phyloP scores from a whole-genome alignment of 2,888 invertebrate species.

The Polymixis flavicincta region DNA sequence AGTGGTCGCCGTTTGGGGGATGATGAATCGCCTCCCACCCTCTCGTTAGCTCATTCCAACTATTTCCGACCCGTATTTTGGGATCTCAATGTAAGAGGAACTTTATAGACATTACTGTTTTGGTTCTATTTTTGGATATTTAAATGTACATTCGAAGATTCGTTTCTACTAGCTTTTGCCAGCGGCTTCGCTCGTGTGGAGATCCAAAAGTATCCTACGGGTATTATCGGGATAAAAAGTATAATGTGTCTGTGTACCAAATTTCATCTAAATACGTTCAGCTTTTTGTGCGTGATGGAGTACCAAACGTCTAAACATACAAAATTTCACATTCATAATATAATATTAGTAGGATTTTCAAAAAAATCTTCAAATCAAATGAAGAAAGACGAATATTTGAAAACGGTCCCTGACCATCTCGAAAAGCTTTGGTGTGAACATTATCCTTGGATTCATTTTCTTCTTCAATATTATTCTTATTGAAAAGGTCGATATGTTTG shows the following conservation, averaged over 20 bases:
- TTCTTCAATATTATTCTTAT: slow-evolving; percentile 9
- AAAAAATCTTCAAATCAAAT: background rate
- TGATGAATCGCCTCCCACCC: slow-evolving; percentile 25
- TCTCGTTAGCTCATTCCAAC: background rate
- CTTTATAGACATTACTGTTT: slow-evolving; percentile 27
- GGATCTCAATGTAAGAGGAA: slow-evolving; percentile 25
- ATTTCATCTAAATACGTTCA: too few species aligned
- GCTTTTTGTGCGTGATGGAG: too few species aligned
- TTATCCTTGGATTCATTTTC: background rate
- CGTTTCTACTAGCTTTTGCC: background rate
- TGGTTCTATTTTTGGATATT: slow-evolving; percentile 5
- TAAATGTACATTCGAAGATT: background rate
- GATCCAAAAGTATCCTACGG: too few species aligned
- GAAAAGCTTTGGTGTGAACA: background rate
- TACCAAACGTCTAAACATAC: too few species aligned
- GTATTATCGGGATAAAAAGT: too few species aligned
- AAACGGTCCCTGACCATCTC: background rate
- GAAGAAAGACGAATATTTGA: background rate
- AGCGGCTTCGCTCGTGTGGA: too few species aligned
- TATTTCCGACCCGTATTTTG: slow-evolving; percentile 42
- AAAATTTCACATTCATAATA: too few species aligned
- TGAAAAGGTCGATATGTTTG: background rate
- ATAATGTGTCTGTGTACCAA: too few species aligned
- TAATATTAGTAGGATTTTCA: background rate
- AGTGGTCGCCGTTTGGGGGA: slow-evolving; percentile 19